Evolutionary conservation across 2,113 vertebrate species (phyloP).

Genomic region (Polypterus bichir): DNA sequence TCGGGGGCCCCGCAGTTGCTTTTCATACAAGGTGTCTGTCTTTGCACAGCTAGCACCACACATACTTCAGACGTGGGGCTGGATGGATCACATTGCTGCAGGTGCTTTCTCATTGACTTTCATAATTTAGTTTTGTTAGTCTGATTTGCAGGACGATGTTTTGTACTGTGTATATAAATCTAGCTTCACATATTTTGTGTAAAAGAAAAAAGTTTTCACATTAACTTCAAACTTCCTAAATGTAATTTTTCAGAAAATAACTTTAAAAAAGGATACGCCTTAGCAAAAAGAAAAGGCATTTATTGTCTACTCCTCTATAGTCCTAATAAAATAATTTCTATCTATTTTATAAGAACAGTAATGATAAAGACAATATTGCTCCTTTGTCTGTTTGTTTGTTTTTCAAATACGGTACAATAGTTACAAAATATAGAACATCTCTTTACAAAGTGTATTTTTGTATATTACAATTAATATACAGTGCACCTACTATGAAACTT

Average conservation of each 20-base stretch:
- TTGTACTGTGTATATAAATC: conserved; percentile 6
- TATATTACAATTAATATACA: conserved; percentile 96
- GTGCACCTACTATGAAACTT: conserved; percentile 72
- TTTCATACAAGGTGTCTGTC: neutral
- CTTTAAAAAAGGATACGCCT: conserved; percentile 50
- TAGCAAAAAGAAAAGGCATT: conserved; percentile 52
- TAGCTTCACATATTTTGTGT: conserved; percentile 51
- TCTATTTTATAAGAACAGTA: conserved; percentile 57
- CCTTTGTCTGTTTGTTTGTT: too few relatives aligned
- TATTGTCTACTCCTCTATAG: conserved; percentile 48
- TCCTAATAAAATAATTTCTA: conserved; percentile 62
- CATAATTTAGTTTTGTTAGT: neutral
- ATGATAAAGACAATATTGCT: conserved; percentile 91
- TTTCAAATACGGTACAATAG: conserved; percentile 83
- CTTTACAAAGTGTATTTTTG: conserved; percentile 86
- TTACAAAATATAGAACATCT: conserved; percentile 99
- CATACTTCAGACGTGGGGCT: neutral
- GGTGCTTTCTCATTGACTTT: neutral
- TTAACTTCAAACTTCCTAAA: conserved; percentile 30
- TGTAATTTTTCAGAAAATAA: conserved; percentile 31
- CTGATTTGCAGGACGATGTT: neutral
- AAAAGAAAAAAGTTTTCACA: conserved; percentile 36
- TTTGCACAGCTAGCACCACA: neutral
- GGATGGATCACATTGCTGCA: neutral
- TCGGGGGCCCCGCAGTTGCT: neutral